Base-by-base conservation (phyloP, 2,888 invertebrate species). In the Euzophera pinguis region DNA sequence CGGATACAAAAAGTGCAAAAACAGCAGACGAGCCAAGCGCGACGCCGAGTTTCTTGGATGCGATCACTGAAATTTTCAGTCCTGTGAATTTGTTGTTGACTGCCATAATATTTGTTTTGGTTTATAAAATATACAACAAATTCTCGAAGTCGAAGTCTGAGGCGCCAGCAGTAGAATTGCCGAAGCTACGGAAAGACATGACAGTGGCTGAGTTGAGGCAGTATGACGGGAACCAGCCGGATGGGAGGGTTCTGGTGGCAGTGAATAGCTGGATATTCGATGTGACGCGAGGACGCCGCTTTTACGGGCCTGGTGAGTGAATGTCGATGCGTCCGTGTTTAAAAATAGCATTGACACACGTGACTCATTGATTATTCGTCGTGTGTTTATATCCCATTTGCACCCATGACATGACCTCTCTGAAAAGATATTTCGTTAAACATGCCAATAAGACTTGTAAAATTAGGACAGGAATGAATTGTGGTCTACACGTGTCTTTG, bases 231-330 rank as follows among this genome's bases (percentile, higher is more conserved):
- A 95, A 89, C 52, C 95, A 95, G 71, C 90, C 94, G 29, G 98
- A 98, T 73, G 97, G 97, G 22, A 91, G 98, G 62, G 95, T 99
- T 57, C 91, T 98, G 61, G 93, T 99, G 41, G 98, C 97, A 7
- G 96, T 99, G 50, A 98, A 98, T 82, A 97, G 98, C 22, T 97
- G 94, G 90, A 95, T 99, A 50, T 99, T 97, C 87, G 99, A 99
- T 89, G 98, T 95, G 62, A 98, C 98, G 39, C 94, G 93, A 75
- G 98, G 97, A 55, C 95, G 95, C 73, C 92, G 94, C 60, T 98
- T 97, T 83, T 99, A 99, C 85, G 98, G 98, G 16, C 98, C 98
- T 85, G 98, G 98, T 98, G 91, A 81, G 81, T 83, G 71, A 72
- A 78, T 69, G 58, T 56, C 57, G 59, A 59, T 62, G 58, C 61